Percentiles rank a stretch among this genome's conserved stretches.
phyloP scores from a whole-genome alignment of 2,113 vertebrate genomes.

The Seriola quinqueradiata region DNA sequence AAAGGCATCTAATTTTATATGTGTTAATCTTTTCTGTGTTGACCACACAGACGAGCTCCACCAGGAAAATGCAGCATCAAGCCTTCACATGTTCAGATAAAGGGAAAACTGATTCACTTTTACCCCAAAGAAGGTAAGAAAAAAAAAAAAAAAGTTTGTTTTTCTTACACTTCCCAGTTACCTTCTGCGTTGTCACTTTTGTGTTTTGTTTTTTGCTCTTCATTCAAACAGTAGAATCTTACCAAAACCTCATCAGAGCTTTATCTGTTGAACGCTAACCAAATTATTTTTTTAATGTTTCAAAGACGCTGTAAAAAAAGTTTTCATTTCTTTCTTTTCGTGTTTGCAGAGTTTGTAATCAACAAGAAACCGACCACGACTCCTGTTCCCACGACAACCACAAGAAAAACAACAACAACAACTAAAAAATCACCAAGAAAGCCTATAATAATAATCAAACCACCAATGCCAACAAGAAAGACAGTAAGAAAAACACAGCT shows the following conservation, averaged over 20 bases:
- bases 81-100: constrained; percentile 79
- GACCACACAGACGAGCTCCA: constrained; percentile 79
- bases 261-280: neutral
- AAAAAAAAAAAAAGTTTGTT: neutral
- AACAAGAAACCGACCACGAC: constrained; percentile 83
- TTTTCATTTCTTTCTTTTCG: constrained; percentile 9
- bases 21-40: constrained; percentile 25
- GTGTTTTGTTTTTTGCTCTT: neutral
- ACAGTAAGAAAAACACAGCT: constrained; percentile 20
- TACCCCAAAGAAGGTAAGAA: constrained; percentile 83
- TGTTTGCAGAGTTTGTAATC: constrained; percentile 82
- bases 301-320: neutral
- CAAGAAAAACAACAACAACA: constrained; percentile 59
- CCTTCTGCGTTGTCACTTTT: neutral
- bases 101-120: constrained; percentile 86
- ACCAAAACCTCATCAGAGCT: neutral
- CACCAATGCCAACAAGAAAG: constrained; percentile 66
- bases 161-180: neutral
- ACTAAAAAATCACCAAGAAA: constrained; percentile 40
- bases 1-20: neutral
- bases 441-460: constrained; percentile 53
- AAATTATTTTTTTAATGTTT: too few species aligned
- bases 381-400: constrained; percentile 68
- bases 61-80: constrained; percentile 85
- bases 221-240: neutral